Evolutionary conservation across 2,797 vertebrate species (phyloP), one percentile per base, ranked within the genome.

Genomic region (Pampus argenteus): DNA sequence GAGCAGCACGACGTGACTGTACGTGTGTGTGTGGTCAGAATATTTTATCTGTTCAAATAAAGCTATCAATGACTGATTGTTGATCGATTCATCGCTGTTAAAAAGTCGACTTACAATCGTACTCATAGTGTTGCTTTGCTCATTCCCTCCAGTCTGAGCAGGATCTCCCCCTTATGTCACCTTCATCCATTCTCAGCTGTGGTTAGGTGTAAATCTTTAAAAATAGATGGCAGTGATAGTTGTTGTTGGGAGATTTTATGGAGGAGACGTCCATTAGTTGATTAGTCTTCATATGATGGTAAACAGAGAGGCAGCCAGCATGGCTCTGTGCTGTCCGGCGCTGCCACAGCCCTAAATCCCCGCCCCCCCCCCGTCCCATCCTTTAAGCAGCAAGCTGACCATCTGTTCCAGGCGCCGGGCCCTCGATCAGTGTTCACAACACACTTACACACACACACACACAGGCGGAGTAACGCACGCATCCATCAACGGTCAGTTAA

Each of bases 371-470:
- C 74, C n/a, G n/a, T n/a, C n/a, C 79, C 66, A 79, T 87, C 84
- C 85, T 76, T 88, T 93, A 88, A 93, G 89, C 87, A 88, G 86
- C 9, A 22, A 83, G 81, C 76, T 82, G 84, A 88, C 92, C 91
- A 93, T 93, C 92, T 93, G 91, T 89, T 89, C 79, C 36, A 85
- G 66, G 79, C 70, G 28, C 71, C 68, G 20, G 61, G 65, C 66
- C 77, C 68, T 17, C 71, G 79, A 82, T 56, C 64, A 15, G 38
- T 50, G 42, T 72, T 69, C 51, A 69, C 51, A 42, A 67, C 56
- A 54, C 55, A 62, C 50, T 22, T 45, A 31, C 38, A 66, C 51
- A 67, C 63, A 69, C 51, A 42, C 34, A 55, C 34, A 54, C 9
- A 67, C 56, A 60, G 34, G 45, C 20, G 25, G 17, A 20, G 47